Evolutionary conservation across 2,113 vertebrate genomes (phyloP).

Genomic region (Nothoprocta perdicaria): DNA sequence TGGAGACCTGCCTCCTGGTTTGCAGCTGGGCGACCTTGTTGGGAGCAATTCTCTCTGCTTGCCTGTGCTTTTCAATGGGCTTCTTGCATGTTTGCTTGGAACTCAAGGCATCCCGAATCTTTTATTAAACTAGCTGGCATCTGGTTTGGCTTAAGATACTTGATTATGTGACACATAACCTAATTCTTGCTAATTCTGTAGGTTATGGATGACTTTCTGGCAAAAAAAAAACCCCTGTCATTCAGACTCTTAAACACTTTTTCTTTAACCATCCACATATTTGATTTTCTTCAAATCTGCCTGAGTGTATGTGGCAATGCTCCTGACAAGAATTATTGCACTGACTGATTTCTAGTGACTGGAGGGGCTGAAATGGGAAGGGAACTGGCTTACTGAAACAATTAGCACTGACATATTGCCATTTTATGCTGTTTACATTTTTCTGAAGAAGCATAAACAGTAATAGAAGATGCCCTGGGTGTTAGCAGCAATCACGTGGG

Average conservation of each 20-base stretch:
- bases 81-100: background rate
- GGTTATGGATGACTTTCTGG: background rate
- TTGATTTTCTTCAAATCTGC: background rate
- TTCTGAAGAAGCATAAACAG: background rate
- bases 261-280: rapidly evolving
- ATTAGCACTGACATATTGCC: background rate
- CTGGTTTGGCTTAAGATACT: background rate
- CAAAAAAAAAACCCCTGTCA: background rate
- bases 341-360: background rate
- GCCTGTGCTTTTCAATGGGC: background rate
- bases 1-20: slow-evolving; percentile 2
- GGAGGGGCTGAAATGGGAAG: background rate
- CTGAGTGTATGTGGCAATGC: background rate
- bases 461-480: background rate
- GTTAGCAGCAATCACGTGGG: rapidly evolving
- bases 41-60: background rate
- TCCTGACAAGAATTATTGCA: background rate
- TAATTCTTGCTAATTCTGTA: background rate
- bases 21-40: background rate
- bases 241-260: background rate
- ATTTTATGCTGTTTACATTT: background rate
- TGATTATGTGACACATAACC: background rate
- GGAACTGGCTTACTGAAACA: background rate
- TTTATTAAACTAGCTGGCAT: background rate
- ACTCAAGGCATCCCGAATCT: background rate